Conservation (phyloP, 2,113 vertebrate species). For the Ciconia stormi region DNA sequence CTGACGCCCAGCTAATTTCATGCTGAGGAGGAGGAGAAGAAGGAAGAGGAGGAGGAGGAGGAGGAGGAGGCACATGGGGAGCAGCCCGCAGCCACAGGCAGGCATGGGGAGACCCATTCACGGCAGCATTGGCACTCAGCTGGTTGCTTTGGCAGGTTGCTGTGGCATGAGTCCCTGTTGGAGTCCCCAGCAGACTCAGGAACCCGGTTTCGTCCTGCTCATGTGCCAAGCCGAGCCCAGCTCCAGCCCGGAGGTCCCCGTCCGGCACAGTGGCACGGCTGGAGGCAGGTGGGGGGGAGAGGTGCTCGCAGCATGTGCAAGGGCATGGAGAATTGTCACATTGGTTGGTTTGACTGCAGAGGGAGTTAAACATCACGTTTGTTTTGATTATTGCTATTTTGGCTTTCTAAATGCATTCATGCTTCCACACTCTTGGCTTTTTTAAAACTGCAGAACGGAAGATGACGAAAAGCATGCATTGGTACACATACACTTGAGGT, state of each 20-base stretch:
- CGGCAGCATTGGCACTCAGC: neutral
- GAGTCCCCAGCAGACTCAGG: no score
- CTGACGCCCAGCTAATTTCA: neutral
- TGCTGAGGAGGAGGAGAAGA: neutral
- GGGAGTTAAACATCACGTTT: neutral
- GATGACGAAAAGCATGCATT: neutral
- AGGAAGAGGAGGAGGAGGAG: no score
- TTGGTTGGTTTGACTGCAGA: neutral
- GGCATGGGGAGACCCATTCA: neutral
- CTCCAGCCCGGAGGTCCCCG: no score
- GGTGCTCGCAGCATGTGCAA: neutral
- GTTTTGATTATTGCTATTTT: neutral
- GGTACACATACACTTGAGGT: no score
- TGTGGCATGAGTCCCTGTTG: neutral
- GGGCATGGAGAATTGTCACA: rapidly evolving
- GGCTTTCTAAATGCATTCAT: neutral
- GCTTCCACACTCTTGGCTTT: neutral
- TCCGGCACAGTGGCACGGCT: rapidly evolving
- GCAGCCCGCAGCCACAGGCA: neutral
- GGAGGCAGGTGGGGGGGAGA: neutral
- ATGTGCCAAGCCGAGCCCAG: neutral
- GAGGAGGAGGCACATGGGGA: neutral
- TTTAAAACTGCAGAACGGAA: neutral
- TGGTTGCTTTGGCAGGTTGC: no score
- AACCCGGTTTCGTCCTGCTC: rapidly evolving